Evolutionary conservation across 2,113 vertebrate species (phyloP).

Genomic region (Anolis carolinensis): DNA sequence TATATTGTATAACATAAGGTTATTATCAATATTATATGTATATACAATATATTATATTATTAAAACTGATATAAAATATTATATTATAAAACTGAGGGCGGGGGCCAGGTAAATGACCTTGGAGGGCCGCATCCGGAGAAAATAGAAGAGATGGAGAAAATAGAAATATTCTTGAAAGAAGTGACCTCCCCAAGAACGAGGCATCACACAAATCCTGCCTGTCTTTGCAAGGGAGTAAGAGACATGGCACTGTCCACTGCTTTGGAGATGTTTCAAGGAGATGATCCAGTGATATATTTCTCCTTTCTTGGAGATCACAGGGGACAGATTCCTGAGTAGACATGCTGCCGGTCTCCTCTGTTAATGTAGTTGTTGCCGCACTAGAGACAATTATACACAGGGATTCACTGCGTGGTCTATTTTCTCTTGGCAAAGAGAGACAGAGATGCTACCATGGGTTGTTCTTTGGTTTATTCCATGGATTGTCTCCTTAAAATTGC

Average conservation of each 20-base stretch:
- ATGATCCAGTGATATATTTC: too few species aligned
- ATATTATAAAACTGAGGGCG: too few species aligned
- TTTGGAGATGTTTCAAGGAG: neutral
- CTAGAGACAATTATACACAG: neutral
- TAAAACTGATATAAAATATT: too few species aligned
- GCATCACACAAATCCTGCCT: neutral
- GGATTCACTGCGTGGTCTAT: neutral
- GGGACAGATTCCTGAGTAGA: too few species aligned
- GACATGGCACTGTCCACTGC: neutral
- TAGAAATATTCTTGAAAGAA: neutral
- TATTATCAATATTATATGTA: too few species aligned
- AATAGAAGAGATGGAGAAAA: neutral
- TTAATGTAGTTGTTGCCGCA: too few species aligned
- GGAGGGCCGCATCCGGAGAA: too few species aligned
- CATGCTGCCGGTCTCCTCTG: too few species aligned
- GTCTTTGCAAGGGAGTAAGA: neutral
- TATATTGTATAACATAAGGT: too few species aligned
- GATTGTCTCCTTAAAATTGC: neutral
- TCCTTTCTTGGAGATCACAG: too few species aligned
- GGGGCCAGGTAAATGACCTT: too few species aligned
- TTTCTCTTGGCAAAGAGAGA: neutral
- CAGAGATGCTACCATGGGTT: neutral
- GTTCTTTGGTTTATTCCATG: neutral
- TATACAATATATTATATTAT: too few species aligned
- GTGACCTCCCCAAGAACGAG: neutral